A percentile compares a stretch with the other conserved stretches of the same genome.
Conservation (phyloP, 2,888 invertebrate species). For the Aphodius sticticus region DNA sequence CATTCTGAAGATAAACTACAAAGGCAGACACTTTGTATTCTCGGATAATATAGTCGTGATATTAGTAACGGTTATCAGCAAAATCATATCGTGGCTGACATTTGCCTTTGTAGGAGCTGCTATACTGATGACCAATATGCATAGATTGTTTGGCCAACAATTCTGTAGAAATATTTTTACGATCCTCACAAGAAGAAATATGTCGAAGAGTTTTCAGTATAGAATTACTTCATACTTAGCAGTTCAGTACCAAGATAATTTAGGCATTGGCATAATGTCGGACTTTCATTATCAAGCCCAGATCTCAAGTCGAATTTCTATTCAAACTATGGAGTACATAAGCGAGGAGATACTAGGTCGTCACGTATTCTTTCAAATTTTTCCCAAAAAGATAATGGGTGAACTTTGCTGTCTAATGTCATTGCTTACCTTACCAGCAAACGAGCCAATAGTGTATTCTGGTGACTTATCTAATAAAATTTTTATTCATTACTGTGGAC, state of each 20-base stretch:
- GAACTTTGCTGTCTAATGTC: conserved; percentile 29
- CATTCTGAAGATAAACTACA: conserved; percentile 20
- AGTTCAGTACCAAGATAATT: conserved; percentile 31
- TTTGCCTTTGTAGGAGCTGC: not conserved
- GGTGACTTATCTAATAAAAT: conserved; percentile 34
- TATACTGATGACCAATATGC: not conserved
- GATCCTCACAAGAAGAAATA: not conserved
- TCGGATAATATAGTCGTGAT: not conserved
- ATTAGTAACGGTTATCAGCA: not conserved
- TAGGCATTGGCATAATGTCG: conserved; percentile 12
- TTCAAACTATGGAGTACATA: conserved; percentile 21
- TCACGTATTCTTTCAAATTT: conserved; percentile 33
- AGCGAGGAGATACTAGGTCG: not conserved
- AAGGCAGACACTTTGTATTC: not conserved
- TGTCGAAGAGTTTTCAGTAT: not conserved
- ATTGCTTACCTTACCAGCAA: conserved; percentile 29
- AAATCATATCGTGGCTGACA: not conserved
- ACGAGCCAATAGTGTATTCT: conserved; percentile 37
- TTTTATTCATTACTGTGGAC: conserved; percentile 29
- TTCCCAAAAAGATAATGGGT: conserved; percentile 29
- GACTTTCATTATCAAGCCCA: conserved; percentile 18
- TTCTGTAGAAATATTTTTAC: not conserved
- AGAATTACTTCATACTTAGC: conserved; percentile 30
- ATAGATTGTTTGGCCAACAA: conserved; percentile 11
- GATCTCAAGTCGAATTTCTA: conserved; percentile 29